These are phyloP conservation scores for Aporophyla lueneburgensis DNA, from an alignment of 2,888 invertebrate species.

Conservation along the genomic window DNA sequence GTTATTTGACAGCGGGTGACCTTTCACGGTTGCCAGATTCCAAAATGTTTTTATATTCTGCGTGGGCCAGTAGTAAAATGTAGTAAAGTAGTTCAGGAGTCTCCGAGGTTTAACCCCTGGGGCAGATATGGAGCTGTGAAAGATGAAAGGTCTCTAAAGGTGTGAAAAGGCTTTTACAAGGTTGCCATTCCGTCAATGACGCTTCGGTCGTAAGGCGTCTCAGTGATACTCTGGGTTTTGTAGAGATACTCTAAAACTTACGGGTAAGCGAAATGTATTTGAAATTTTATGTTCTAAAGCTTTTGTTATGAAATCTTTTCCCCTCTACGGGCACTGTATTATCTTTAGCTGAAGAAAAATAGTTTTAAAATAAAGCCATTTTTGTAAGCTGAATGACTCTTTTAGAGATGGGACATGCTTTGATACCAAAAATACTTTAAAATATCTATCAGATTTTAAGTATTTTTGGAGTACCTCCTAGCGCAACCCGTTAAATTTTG, in stretches of 20 bases:
- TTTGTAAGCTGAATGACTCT: neutral
- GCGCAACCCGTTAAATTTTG: too few species aligned
- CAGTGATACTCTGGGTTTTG: conserved; percentile 26
- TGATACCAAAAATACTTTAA: neutral
- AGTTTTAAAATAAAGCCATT: conserved; percentile 5
- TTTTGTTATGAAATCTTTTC: conserved; percentile 24
- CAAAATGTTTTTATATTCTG: conserved; percentile 49
- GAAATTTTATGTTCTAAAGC: conserved; percentile 11
- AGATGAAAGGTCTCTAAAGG: conserved; percentile 61
- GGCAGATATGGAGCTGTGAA: conserved; percentile 53
- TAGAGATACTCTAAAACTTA: conserved; percentile 34
- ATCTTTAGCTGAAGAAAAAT: conserved; percentile 1
- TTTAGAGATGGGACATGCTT: neutral
- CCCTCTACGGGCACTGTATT: neutral
- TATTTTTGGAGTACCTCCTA: neutral
- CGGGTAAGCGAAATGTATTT: conserved; percentile 13
- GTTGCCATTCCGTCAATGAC: conserved; percentile 57
- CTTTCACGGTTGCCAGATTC: conserved; percentile 42
- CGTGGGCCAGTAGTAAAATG: conserved; percentile 39
- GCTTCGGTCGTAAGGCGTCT: conserved; percentile 38
- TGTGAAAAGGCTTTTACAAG: conserved; percentile 66
- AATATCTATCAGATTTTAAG: neutral
- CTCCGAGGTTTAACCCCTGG: conserved; percentile 47
- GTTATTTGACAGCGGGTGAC: conserved; percentile 36
- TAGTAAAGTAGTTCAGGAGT: conserved; percentile 54